These are phyloP conservation scores for Thaleichthys pacificus DNA, from an alignment of 2,797 vertebrate species.

Conservation along the genomic window DNA sequence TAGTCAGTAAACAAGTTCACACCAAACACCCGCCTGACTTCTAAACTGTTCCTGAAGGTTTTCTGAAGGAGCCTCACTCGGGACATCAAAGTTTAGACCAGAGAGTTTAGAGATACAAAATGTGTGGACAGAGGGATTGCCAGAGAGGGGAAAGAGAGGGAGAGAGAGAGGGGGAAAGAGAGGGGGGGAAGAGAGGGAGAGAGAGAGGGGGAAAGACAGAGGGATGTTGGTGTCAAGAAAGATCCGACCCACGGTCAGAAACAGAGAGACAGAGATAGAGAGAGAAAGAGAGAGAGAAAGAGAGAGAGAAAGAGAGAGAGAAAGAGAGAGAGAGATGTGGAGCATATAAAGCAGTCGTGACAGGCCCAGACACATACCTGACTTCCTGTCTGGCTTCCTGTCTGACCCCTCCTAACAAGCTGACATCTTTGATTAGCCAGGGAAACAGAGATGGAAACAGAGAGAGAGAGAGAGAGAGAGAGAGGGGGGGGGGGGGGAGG, in stretches of 20 bases:
- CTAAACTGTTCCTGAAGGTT: neutral
- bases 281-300: too few relatives aligned
- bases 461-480: too few relatives aligned
- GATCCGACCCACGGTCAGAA: too few relatives aligned
- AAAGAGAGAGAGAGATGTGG: neutral
- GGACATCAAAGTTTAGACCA: neutral
- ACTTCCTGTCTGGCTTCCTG: conserved; percentile 10
- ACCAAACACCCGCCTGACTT: neutral
- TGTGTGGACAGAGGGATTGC: neutral
- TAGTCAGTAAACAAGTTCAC: neutral
- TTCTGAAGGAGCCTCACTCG: neutral
- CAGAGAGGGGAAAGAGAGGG: neutral
- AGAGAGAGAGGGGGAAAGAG: too few relatives aligned
- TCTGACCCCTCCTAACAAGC: conserved; percentile 22
- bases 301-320: too few relatives aligned
- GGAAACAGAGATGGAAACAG: neutral
- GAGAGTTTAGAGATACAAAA: neutral
- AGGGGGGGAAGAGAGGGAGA: too few relatives aligned
- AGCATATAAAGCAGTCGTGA: conserved; percentile 12
- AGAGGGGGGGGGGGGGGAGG: too few relatives aligned
- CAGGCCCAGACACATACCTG: conserved; percentile 26
- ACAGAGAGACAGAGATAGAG: too few relatives aligned
- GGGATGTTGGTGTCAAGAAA: too few relatives aligned
- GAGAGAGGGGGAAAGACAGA: too few relatives aligned
- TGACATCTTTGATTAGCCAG: conserved; percentile 10